Base-by-base conservation (phyloP, 2,797 vertebrate genomes). In the Sparus aurata region DNA sequence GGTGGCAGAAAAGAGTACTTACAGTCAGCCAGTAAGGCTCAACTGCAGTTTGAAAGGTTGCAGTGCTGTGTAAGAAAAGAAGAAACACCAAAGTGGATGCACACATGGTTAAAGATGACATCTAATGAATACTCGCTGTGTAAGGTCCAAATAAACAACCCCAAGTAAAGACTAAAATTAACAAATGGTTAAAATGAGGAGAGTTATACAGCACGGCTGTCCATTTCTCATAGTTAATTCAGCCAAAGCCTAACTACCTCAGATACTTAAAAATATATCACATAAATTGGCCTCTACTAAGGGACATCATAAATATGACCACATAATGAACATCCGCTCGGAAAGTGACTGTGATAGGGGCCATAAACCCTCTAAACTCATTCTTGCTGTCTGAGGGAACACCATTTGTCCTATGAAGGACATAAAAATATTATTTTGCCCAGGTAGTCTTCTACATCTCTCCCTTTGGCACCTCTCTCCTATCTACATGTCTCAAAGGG, bases 401-500 rank as follows among this genome's bases (percentile, higher is more conserved):
- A 57, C 69, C 84, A 85, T 87, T 91, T 87, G 89, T 91, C 83
- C 90, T 79, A 58, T 81, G 86, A 91, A 92, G 81, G 86, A 73
- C 84, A 89, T 89, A 73, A 90, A 91, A 92, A 89, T 87, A 86
- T 92, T 89, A 84, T 90, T 93, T 93, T 93, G 87, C 88, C 79
- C 76, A 90, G 87, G 88, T 88, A 90, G 84, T 87, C 83, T 80
- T 87, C 86, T 69, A 58, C 89, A 86, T 90, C 80, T 86, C 91
- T 91, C 81, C 79, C 82, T 34, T 82, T 92, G 84, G 89, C 89
- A 80, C 84, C 52, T 18, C 62, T 70, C 84, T 63, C 84, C 92
- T 93, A 93, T 94, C 92, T 87, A 75, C 84, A 85, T 82, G 91
- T 94, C 89, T 89, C 91, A 88, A 91, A 92, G 91, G 91, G 89